Conservation (phyloP, 2,888 invertebrate species). For the Mesorhabditis belari region DNA sequence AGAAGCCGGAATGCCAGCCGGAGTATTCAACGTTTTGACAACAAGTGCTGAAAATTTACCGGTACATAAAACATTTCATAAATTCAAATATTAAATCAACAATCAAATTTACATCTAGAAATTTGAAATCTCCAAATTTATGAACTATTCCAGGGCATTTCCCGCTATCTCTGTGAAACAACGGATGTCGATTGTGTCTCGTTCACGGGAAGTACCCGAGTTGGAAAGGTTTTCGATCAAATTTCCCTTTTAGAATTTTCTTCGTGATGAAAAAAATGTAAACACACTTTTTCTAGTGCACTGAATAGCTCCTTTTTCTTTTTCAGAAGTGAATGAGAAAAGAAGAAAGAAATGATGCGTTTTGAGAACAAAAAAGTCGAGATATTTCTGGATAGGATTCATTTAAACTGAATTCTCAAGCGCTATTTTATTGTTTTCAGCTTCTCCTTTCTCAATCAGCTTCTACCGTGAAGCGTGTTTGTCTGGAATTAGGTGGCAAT, state of each 20-base stretch:
- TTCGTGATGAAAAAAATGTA: no score
- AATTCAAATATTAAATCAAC: no score
- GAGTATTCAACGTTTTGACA: slow-evolving; percentile 83
- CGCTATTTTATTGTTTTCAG: no score
- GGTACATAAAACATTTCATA: no score
- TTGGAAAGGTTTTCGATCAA: slow-evolving; percentile 73
- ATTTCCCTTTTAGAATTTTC: no score
- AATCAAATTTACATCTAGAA: no score
- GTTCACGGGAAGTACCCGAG: slow-evolving; percentile 84
- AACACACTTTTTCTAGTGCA: no score
- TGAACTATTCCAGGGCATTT: slow-evolving; percentile 68
- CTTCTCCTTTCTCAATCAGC: slow-evolving; percentile 72
- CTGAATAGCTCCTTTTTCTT: no score
- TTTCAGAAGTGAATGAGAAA: slow-evolving; percentile 6
- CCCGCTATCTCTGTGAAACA: slow-evolving; percentile 76
- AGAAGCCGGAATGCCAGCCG: slow-evolving; percentile 83
- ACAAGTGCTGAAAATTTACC: slow-evolving; percentile 56
- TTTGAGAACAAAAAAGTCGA: no score
- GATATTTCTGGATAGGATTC: no score
- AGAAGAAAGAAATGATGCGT: background rate
- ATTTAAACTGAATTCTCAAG: no score
- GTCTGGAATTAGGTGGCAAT: slow-evolving; percentile 94
- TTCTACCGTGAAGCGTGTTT: slow-evolving; percentile 76
- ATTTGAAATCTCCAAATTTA: slow-evolving; percentile 48
- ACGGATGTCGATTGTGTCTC: slow-evolving; percentile 78